Evolutionary conservation across 2,888 invertebrate genomes (phyloP).

Genomic region (Lasioglossum vierecki): DNA sequence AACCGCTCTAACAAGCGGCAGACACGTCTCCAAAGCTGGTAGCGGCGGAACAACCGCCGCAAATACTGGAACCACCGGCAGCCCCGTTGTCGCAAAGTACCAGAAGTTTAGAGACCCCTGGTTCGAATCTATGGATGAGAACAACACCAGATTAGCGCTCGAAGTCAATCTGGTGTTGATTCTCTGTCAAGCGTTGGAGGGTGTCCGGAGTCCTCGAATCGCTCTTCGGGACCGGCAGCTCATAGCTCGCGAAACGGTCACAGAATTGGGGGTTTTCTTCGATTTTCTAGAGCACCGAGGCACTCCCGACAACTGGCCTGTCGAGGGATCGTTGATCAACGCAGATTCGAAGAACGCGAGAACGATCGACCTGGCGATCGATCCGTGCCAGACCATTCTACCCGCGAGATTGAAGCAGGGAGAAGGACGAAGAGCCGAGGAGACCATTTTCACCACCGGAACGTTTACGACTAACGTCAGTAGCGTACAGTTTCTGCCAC

Average conservation of each 20-base stretch:
- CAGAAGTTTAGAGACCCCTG: slow-evolving; percentile 77
- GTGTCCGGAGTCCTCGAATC: slow-evolving; percentile 80
- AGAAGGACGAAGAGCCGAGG: slow-evolving; percentile 56
- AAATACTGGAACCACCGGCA: slow-evolving; percentile 45
- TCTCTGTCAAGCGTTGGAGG: slow-evolving; percentile 81
- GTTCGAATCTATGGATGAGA: slow-evolving; percentile 83
- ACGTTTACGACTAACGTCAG: slow-evolving; percentile 68
- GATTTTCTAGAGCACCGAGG: slow-evolving; percentile 80
- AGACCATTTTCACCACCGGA: slow-evolving; percentile 78
- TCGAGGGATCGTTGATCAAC: slow-evolving; percentile 73
- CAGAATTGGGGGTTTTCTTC: slow-evolving; percentile 81
- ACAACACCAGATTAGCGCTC: slow-evolving; percentile 80
- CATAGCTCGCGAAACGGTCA: slow-evolving; percentile 81
- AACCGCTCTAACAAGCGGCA: slow-evolving; percentile 76
- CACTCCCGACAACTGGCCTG: slow-evolving; percentile 73
- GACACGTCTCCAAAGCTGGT: slow-evolving; percentile 74
- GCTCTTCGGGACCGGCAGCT: slow-evolving; percentile 80
- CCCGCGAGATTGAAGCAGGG: slow-evolving; percentile 74
- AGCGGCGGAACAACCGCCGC: neutral
- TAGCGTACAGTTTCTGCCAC: slow-evolving; percentile 76
- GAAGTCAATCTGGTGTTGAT: slow-evolving; percentile 81
- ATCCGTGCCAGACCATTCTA: slow-evolving; percentile 58
- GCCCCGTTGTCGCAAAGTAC: slow-evolving; percentile 59
- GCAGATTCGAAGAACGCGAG: slow-evolving; percentile 69
- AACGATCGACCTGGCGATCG: slow-evolving; percentile 70